Conservation (phyloP, 1,140 invertebrate genomes). For the Nasonia giraulti region DNA sequence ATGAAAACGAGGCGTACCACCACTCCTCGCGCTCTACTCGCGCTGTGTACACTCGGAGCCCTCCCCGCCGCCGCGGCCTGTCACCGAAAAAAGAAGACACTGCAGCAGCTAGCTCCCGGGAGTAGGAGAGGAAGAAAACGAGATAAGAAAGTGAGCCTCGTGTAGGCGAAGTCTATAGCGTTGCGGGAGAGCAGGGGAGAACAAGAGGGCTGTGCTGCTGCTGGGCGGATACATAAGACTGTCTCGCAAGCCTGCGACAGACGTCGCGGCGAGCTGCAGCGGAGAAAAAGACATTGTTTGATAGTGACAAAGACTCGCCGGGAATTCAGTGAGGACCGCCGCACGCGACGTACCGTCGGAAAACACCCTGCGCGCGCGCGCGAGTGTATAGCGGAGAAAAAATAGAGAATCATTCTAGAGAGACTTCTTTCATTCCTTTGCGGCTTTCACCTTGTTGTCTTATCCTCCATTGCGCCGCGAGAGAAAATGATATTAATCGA, state of each 20-base stretch:
- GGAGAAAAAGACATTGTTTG: constrained; percentile 44
- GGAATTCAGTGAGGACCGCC: constrained; percentile 12
- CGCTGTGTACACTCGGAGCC: background rate
- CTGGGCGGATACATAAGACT: constrained; percentile 12
- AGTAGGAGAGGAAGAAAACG: constrained; percentile 11
- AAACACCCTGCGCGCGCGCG: constrained; percentile 9
- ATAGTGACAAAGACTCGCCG: constrained; percentile 43
- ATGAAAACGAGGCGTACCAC: constrained; percentile 9
- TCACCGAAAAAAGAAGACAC: constrained; percentile 16
- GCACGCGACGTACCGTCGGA: constrained; percentile 9
- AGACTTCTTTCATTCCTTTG: constrained; percentile 6
- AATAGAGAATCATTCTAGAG: constrained; percentile 44
- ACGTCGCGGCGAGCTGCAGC: background rate
- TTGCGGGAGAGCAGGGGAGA: background rate
- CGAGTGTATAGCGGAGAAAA: background rate
- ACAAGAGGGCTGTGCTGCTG: too few relatives aligned
- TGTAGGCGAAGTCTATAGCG: background rate
- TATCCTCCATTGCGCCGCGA: background rate
- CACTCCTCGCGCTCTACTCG: background rate
- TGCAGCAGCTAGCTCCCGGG: background rate
- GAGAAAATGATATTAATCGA: background rate
- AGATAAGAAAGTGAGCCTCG: constrained; percentile 26
- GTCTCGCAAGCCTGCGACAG: constrained; percentile 13
- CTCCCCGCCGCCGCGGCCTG: background rate
- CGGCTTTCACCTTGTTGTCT: background rate